Conservation (phyloP, 2,888 invertebrate species). For the Ormyrus rosae region DNA sequence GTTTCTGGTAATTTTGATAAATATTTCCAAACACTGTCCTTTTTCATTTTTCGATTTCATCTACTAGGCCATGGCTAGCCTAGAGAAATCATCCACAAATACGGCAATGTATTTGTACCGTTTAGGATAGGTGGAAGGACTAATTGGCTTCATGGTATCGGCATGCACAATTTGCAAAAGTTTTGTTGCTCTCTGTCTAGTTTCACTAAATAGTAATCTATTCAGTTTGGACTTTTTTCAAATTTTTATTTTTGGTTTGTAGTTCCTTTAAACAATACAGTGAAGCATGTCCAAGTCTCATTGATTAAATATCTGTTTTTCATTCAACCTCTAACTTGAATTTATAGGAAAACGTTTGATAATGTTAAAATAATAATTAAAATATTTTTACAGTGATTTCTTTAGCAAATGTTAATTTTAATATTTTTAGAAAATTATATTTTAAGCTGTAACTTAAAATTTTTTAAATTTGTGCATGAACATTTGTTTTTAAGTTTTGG, state of each 20-base stretch:
- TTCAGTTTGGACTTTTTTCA: conserved; percentile 57
- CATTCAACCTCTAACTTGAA: neutral
- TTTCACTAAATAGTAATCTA: conserved; percentile 30
- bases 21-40: neutral
- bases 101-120: neutral
- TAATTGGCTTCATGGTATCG: neutral
- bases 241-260: conserved; percentile 50
- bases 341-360: neutral
- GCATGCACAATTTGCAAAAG: neutral
- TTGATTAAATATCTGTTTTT: conserved; percentile 31
- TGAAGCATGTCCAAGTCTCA: conserved; percentile 60
- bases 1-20: neutral
- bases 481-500: too few species aligned
- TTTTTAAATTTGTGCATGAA: too few species aligned
- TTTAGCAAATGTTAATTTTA: too few species aligned
- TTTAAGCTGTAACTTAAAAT: too few species aligned
- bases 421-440: too few species aligned
- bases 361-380: too few species aligned
- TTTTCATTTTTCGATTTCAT: neutral
- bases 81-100: neutral
- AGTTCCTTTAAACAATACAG: conserved; percentile 44
- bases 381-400: too few species aligned
- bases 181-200: neutral
- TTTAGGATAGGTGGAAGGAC: neutral
- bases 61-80: neutral